A percentile compares a stretch with the other conserved stretches of the same genome.
Conservation (phyloP, 2,797 vertebrate species). For the Eulemur mongoz region DNA sequence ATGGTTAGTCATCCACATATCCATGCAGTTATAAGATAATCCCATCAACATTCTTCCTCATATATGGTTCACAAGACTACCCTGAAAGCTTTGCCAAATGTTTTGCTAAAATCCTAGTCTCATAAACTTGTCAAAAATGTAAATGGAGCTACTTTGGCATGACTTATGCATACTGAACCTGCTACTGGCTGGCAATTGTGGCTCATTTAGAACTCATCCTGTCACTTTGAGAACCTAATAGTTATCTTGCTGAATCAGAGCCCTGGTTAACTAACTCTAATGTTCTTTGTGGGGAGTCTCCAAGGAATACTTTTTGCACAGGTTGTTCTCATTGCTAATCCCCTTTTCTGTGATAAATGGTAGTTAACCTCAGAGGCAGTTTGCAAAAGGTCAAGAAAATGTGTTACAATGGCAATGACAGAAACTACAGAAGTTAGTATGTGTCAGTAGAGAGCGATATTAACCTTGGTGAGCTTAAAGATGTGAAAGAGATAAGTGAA, state of each 20-base stretch:
- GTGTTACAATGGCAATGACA: not conserved
- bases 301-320: not conserved
- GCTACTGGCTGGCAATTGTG: not conserved
- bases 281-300: not conserved
- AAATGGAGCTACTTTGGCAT: not conserved
- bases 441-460: not conserved
- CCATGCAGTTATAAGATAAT: not conserved
- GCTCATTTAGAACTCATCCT: not conserved
- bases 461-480: not conserved
- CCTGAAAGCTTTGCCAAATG: not conserved
- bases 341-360: not conserved
- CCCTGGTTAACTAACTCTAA: not conserved
- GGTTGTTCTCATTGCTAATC: not conserved
- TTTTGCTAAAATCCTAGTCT: not conserved
- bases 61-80: not conserved
- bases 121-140: not conserved
- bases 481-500: not conserved
- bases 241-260: slow-evolving; percentile 10
- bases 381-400: slow-evolving; percentile 22
- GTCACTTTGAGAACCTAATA: slow-evolving; percentile 10
- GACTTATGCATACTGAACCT: not conserved
- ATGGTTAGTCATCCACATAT: not conserved
- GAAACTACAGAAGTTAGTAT: not conserved
- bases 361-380: slow-evolving; percentile 2
- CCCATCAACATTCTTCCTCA: not conserved